Evolutionary conservation across 2,888 invertebrate species (phyloP).

Genomic region (Therioaphis trifolii): DNA sequence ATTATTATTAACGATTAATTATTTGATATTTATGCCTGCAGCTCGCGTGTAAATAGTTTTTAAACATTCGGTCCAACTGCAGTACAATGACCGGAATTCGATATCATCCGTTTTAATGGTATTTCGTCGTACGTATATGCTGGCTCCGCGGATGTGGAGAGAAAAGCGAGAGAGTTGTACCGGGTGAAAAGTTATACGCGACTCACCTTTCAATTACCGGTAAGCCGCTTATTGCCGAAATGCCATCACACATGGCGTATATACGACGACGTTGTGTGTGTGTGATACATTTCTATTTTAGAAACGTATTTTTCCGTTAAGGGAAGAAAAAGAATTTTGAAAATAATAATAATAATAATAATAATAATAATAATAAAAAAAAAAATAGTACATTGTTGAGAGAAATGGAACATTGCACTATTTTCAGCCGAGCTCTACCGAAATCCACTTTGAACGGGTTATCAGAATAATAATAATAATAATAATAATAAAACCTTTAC

Average conservation of each 20-base stretch:
- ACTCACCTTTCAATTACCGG: slow-evolving; percentile 40
- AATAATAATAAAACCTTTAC: background rate
- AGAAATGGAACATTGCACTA: background rate
- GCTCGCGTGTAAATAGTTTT: no score
- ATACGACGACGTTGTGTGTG: background rate
- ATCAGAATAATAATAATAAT: slow-evolving; percentile 11
- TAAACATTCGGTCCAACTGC: no score
- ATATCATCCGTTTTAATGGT: background rate
- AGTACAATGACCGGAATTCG: no score
- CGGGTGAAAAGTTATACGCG: slow-evolving; percentile 24
- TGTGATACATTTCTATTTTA: background rate
- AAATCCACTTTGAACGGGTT: slow-evolving; percentile 37
- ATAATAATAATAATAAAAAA: no score
- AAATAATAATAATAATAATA: no score
- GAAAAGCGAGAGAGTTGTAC: no score
- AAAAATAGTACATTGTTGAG: background rate
- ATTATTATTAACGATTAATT: no score
- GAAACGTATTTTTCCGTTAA: slow-evolving; percentile 14
- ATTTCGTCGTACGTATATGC: background rate
- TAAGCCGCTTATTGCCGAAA: slow-evolving; percentile 46
- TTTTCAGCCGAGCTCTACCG: background rate
- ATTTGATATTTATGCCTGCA: no score
- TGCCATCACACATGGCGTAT: slow-evolving; percentile 17
- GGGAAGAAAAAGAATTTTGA: background rate
- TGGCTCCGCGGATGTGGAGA: no score